Conservation (phyloP, 2,888 invertebrate genomes). For the Corythucha ciliata region DNA sequence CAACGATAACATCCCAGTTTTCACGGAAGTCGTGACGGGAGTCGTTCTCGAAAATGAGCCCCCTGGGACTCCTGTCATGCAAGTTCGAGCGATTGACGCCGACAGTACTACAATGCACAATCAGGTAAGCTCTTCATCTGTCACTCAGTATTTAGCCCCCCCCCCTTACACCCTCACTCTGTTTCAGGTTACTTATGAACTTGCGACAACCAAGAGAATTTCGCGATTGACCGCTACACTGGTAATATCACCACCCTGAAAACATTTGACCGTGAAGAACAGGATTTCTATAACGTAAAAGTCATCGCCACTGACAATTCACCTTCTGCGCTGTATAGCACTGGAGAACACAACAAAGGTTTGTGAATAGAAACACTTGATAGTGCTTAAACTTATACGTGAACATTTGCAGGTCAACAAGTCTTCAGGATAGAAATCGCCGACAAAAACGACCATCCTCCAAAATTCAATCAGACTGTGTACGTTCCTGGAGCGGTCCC, state of each 20-base stretch:
- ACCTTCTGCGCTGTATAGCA: constrained; percentile 61
- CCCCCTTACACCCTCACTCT: constrained; percentile 9
- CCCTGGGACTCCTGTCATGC: constrained; percentile 75
- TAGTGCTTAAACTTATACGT: constrained; percentile 5
- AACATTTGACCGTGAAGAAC: constrained; percentile 76
- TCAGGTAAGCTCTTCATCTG: constrained; percentile 44
- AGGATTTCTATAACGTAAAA: constrained; percentile 78
- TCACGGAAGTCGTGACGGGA: constrained; percentile 70
- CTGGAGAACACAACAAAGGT: constrained; percentile 61
- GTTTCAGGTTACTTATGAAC: constrained; percentile 57
- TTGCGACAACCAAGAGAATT: constrained; percentile 62
- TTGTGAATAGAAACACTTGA: constrained; percentile 20
- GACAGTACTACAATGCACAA: constrained; percentile 78
- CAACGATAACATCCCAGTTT: constrained; percentile 82
- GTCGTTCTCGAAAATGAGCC: constrained; percentile 78
- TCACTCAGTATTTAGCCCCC: background rate
- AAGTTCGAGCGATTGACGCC: constrained; percentile 73
- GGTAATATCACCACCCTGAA: constrained; percentile 78
- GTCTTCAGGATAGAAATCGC: constrained; percentile 84
- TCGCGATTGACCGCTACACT: constrained; percentile 71
- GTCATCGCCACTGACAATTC: constrained; percentile 85
- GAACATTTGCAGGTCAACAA: constrained; percentile 51
- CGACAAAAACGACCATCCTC: constrained; percentile 93
- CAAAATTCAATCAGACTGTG: constrained; percentile 67
- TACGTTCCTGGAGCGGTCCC: constrained; percentile 66